Evolutionary conservation across 2,113 vertebrate species (phyloP).

Genomic region (Rousettus leschenaultii): DNA sequence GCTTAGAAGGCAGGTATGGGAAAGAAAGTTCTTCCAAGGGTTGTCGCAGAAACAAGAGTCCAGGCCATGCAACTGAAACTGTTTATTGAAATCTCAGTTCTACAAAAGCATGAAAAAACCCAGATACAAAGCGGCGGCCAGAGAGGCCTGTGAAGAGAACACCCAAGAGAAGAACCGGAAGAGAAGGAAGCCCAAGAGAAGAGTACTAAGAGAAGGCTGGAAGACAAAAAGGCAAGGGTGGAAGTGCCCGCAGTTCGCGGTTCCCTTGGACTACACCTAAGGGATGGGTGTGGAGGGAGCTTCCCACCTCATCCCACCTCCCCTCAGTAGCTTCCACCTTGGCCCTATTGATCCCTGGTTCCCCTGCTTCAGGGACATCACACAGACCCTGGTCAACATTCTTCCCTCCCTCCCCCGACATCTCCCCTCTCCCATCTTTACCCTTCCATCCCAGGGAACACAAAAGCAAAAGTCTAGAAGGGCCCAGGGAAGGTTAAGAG

Average conservation of each 20-base stretch:
- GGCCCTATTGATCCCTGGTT: slow-evolving; percentile 31
- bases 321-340: background rate
- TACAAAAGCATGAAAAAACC: slow-evolving; percentile 84
- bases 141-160: slow-evolving; percentile 79
- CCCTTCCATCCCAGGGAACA: background rate
- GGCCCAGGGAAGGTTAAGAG: background rate
- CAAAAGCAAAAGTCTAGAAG: too few species aligned
- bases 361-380: slow-evolving; percentile 31
- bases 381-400: background rate
- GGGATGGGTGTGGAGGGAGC: background rate
- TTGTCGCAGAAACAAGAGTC: slow-evolving; percentile 45
- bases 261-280: background rate
- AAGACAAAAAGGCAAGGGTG: background rate
- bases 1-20: background rate
- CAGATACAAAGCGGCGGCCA: slow-evolving; percentile 72
- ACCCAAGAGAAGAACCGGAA: background rate
- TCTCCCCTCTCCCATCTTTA: slow-evolving; percentile 8
- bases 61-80: slow-evolving; percentile 65
- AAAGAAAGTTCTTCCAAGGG: background rate
- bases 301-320: background rate
- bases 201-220: background rate
- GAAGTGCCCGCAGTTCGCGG: slow-evolving; percentile 40
- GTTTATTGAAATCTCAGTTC: slow-evolving; percentile 77
- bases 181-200: background rate
- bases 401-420: background rate